Base-by-base conservation (phyloP, 2,113 vertebrate genomes). In the Cottus gobio region DNA sequence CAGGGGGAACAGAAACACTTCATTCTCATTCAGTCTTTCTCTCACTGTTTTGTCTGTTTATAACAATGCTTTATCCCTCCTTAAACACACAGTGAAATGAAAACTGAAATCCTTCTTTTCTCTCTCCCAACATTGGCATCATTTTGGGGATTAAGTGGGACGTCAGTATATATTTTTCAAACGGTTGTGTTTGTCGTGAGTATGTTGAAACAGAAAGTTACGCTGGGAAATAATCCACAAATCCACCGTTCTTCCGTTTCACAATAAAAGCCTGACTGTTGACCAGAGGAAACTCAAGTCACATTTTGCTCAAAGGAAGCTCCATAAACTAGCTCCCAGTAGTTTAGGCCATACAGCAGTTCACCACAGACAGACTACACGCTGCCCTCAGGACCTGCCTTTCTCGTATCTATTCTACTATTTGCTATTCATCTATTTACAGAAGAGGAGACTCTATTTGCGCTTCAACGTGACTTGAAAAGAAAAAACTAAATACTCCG, bases 21-120 rank as follows among this genome's bases (percentile, higher is more conserved):
- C 2, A 31, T 71, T 77, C 13, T 44, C 30, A 16, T 30, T 77
- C 58, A 22, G 22, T 69, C 28, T 71, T 10, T 48, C 11, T 75
- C 7, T 63, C 57, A 57, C 54, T 42, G 52, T 64, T 37, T 3
- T 58, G 15, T 52, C 30, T 28, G 52, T 48, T 7, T 6, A 18
- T 77, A 46, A 64, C 62, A 69, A 7, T 10, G 7, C 10, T 1
- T 44, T 5, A 36, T 70, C 20, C 5, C 10, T 34, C 48, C 30
- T 75, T 31, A 64, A 58, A 63, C 37, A 62, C 66, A 16, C 15
- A 57, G 36, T 44, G 16, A 39, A 24, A 63, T 31, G 24, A 34
- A 65, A 28, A n/a, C 31, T 18, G 4, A 31, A 28, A 24, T 36
- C 66, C 6, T 4, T 37, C 4, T 70, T 24, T 34, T 42, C 3